A percentile compares a stretch with the other conserved stretches of the same genome.
phyloP scores from a whole-genome alignment of 2,888 invertebrate genomes.

The Cheilosia scutellata region DNA sequence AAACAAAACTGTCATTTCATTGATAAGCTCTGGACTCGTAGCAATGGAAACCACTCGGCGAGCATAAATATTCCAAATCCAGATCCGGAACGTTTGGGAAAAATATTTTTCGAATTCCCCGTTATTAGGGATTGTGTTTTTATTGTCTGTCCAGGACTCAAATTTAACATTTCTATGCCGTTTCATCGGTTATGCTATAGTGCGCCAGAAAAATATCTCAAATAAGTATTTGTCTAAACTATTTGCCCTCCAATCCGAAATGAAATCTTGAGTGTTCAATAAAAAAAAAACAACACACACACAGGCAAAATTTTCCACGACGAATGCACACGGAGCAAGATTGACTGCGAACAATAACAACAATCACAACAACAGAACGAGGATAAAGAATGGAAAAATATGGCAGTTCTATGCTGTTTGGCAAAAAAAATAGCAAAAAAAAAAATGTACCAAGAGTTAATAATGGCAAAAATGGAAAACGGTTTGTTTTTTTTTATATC shows the following conservation, averaged over 20 bases:
- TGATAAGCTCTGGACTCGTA: slow-evolving; percentile 33
- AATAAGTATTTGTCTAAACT: slow-evolving; percentile 55
- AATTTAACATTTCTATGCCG: slow-evolving; percentile 22
- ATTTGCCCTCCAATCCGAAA: slow-evolving; percentile 64
- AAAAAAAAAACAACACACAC: slow-evolving; percentile 34
- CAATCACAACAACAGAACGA: slow-evolving; percentile 42
- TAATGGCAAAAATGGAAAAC: slow-evolving; percentile 74
- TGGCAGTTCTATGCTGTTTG: slow-evolving; percentile 43
- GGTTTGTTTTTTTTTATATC: slow-evolving; percentile 65
- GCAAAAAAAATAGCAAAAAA: slow-evolving; percentile 9
- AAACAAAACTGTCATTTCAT: slow-evolving; percentile 33
- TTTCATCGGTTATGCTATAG: slow-evolving; percentile 22
- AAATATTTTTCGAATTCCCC: slow-evolving; percentile 22
- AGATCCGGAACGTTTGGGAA: slow-evolving; percentile 3
- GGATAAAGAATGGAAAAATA: slow-evolving; percentile 55
- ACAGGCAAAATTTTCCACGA: slow-evolving; percentile 27
- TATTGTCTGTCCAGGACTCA: slow-evolving; percentile 42
- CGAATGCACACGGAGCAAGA: slow-evolving; percentile 68
- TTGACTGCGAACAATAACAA: slow-evolving; percentile 74
- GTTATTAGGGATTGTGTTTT: slow-evolving; percentile 20
- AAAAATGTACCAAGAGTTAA: slow-evolving; percentile 70
- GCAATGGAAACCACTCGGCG: not conserved
- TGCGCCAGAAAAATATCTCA: slow-evolving; percentile 42
- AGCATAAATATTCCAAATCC: slow-evolving; percentile 35
- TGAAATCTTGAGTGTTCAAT: slow-evolving; percentile 73